Base-by-base conservation (phyloP, 2,888 invertebrate genomes). In the Elgonia sp. region DNA sequence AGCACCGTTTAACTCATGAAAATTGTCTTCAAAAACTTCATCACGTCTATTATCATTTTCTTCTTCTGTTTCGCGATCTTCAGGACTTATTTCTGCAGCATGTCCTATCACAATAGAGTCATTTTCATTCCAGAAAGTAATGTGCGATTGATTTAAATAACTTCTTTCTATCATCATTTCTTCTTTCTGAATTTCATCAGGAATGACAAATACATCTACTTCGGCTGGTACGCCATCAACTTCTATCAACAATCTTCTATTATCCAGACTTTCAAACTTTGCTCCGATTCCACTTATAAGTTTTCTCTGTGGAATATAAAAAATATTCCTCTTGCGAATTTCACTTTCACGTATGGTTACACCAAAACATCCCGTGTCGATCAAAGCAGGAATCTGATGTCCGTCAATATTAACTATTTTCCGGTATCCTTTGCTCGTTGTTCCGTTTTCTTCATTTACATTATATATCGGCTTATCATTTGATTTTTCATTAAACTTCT, bases 301-400 rank as follows among this genome's bases (percentile, higher is more conserved):
- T n/a, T 9, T 20, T 1, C 62, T 20, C n/a, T 39, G 16, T 37
- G 81, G 73, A 1, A 73, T 20, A 37, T 65, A 73, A 7, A 8
- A 18, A 18, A 82, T 16, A 16, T 39, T 40, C 9, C 37, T 46
- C n/a, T n/a, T 12, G 5, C 29, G 53, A 0, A 50, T 70, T 16
- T 21, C 65, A 20, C 73, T 67, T 29, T 83, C 83, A 16, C 69
- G n/a, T n/a, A 79, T 65, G 0, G 69, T 79, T 7, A 79, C 67
- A 0, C 79, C 39, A 20, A 42, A 79, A 39, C 69, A 79, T 4
- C 79, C 69, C 14, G 79, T 79, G 57, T 79, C 69, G 39, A 79
- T 42, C 65, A 79, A 29, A 21, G 79, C 79, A 9, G 16, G 53
- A n/a, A 57, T 40, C 14, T 53, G 1, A 12, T 40, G 55, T 69